Evolutionary conservation across 2,888 invertebrate genomes (phyloP).

Genomic region (Arge pagana): DNA sequence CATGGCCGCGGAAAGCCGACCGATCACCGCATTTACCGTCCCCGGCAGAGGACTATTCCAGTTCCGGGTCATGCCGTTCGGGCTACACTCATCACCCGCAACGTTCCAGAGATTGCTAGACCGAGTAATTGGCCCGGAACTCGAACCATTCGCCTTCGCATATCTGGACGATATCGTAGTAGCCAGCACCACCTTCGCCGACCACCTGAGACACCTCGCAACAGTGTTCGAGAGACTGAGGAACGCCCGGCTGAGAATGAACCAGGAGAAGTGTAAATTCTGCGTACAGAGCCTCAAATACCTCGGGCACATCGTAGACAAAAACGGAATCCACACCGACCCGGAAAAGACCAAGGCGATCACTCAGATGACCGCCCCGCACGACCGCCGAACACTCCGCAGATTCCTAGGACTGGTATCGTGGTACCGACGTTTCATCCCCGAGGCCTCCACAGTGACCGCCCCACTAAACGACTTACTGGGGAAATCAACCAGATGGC

Average conservation of each 20-base stretch:
- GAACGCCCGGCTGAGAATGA: slow-evolving; percentile 31
- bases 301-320: slow-evolving; percentile 37
- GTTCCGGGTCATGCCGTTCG: slow-evolving; percentile 42
- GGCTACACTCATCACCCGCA: slow-evolving; percentile 38
- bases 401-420: slow-evolving; percentile 23
- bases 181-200: slow-evolving; percentile 22
- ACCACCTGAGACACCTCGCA: slow-evolving; percentile 30
- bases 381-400: no score
- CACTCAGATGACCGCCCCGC: no score
- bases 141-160: slow-evolving; percentile 19
- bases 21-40: slow-evolving; percentile 32
- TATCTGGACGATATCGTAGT: slow-evolving; percentile 21
- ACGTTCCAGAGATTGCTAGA: slow-evolving; percentile 37
- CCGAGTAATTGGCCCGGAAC: slow-evolving; percentile 1
- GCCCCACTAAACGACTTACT: slow-evolving; percentile 12
- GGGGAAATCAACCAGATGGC: slow-evolving; percentile 10
- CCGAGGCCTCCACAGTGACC: slow-evolving; percentile 4
- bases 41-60: slow-evolving; percentile 30
- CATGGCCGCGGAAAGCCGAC: slow-evolving; percentile 25
- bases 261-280: slow-evolving; percentile 35
- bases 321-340: slow-evolving; percentile 29
- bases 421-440: slow-evolving; percentile 27
- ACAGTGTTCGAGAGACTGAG: slow-evolving; percentile 27
- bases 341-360: slow-evolving; percentile 19
- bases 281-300: slow-evolving; percentile 29